Evolutionary conservation across 2,888 invertebrate species (phyloP).

Genomic region (Omphaloscelis lunosa): DNA sequence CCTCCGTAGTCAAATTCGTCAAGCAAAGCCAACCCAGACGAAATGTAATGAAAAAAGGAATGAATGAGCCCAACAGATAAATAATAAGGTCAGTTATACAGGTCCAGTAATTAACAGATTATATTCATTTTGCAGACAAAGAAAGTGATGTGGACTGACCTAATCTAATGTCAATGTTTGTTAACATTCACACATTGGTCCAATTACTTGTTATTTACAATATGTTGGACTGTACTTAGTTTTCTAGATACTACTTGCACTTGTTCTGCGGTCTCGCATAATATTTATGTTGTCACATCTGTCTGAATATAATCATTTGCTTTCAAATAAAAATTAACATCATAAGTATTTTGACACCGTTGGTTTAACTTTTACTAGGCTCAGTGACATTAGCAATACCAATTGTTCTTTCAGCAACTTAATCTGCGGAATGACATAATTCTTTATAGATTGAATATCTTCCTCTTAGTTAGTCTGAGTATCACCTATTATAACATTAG

Average conservation of each 20-base stretch:
- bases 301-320: neutral
- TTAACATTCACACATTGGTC: constrained; percentile 65
- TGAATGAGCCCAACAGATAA: constrained; percentile 49
- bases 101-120: constrained; percentile 47
- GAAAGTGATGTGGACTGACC: constrained; percentile 58
- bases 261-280: neutral
- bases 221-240: constrained; percentile 11
- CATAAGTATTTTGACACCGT: neutral
- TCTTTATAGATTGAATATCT: neutral
- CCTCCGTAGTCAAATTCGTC: neutral
- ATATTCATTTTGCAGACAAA: constrained; percentile 61
- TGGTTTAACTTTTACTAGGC: neutral
- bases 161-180: constrained; percentile 71
- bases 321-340: neutral
- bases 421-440: neutral
- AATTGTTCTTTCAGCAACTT: neutral
- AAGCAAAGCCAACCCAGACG: neutral
- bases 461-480: neutral
- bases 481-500: neutral
- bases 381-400: neutral
- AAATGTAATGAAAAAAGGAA: neutral
- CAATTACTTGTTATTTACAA: constrained; percentile 55
- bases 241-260: constrained; percentile 9
- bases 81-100: constrained; percentile 29
- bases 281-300: neutral